These are phyloP conservation scores for Corythaeola cristata DNA, from an alignment of 2,113 vertebrate genomes.

Conservation along the genomic window DNA sequence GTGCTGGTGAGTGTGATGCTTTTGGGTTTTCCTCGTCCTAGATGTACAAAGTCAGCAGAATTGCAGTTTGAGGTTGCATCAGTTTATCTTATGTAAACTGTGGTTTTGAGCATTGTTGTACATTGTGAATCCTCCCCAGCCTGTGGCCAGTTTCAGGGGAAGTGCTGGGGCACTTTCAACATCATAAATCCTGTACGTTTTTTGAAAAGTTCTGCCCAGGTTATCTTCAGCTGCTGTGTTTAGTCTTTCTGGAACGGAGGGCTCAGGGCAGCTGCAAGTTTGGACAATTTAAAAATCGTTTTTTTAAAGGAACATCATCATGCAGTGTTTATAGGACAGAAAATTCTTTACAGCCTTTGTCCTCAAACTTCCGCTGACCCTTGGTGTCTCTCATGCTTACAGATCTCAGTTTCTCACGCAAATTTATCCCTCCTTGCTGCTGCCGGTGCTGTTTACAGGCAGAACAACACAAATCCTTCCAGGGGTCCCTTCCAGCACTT, in stretches of 20 bases:
- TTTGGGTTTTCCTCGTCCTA: not conserved
- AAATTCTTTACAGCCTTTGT: not conserved
- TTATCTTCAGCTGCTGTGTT: not conserved
- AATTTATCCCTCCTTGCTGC: not conserved
- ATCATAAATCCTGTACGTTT: not conserved
- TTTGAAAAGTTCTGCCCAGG: not conserved
- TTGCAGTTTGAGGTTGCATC: accelerated
- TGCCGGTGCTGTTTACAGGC: not conserved
- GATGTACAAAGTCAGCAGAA: accelerated
- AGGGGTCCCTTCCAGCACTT: not conserved
- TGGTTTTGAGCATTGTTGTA: not conserved
- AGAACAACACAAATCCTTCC: not conserved
- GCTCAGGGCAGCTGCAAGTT: not conserved
- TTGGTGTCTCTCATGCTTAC: not conserved
- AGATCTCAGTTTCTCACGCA: not conserved
- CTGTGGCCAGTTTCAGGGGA: not conserved
- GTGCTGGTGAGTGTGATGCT: accelerated
- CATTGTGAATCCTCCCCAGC: not conserved
- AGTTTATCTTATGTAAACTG: accelerated
- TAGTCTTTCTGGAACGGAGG: not conserved
- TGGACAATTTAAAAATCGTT: not conserved
- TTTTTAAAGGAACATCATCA: not conserved
- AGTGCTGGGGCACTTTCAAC: not conserved
- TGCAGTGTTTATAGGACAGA: not conserved
- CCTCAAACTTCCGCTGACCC: not conserved